A percentile compares a stretch with the other conserved stretches of the same genome.
Conservation (phyloP, 2,113 vertebrate genomes). For the Boulengeromyrus knoepffleri region DNA sequence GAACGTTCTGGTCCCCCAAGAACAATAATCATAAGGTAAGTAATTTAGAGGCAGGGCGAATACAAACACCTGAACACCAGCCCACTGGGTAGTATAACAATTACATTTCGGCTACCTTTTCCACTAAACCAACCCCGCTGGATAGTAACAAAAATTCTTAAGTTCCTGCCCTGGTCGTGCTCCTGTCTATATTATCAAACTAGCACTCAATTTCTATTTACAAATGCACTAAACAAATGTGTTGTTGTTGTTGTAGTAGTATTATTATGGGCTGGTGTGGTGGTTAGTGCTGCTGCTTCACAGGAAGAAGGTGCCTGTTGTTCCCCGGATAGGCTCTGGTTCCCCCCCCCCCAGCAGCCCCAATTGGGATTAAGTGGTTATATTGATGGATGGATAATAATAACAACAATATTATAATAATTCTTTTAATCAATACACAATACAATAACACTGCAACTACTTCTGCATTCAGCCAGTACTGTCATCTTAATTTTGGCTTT, state of each 20-base stretch:
- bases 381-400: neutral
- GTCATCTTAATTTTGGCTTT: neutral
- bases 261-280: too few relatives aligned
- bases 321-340: too few relatives aligned
- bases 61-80: neutral
- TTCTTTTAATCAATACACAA: neutral
- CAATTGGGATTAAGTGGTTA: too few relatives aligned
- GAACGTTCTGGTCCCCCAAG: neutral
- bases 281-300: too few relatives aligned
- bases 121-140: neutral
- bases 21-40: neutral
- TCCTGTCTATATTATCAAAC: neutral
- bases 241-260: too few relatives aligned
- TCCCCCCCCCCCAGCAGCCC: too few relatives aligned
- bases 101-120: neutral
- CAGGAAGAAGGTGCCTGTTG: too few relatives aligned
- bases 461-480: neutral
- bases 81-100: neutral
- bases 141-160: neutral
- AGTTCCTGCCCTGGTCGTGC: neutral
- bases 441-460: neutral
- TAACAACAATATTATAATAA: neutral
- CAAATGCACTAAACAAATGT: neutral
- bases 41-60: neutral
- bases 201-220: neutral